Percentiles rank a stretch among this genome's conserved stretches.
These are phyloP conservation scores for Caenorhabditis japonica DNA, from an alignment of 2,888 invertebrate genomes.

Conservation along the genomic window DNA sequence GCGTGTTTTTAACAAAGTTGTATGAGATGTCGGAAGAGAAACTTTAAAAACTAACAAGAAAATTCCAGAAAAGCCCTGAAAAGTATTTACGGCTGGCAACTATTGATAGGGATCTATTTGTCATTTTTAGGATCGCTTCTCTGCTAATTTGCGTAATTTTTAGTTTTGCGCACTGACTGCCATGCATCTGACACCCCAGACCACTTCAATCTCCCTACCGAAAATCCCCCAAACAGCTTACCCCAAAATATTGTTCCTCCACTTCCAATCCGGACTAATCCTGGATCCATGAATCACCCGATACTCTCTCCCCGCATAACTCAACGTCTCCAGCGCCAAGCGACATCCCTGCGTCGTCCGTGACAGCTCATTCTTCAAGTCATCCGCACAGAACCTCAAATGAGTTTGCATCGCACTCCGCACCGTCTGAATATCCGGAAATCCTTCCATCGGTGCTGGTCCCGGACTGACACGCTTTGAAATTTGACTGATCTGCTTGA, in stretches of 20 bases:
- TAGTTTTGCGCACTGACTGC: too few relatives aligned
- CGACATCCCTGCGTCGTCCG: constrained; percentile 54
- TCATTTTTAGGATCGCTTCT: too few relatives aligned
- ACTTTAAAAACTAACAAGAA: too few relatives aligned
- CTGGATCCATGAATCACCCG: constrained; percentile 59
- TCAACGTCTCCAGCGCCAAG: constrained; percentile 46
- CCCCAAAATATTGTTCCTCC: constrained; percentile 59
- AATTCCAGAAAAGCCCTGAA: too few relatives aligned
- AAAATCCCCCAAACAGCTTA: too few relatives aligned
- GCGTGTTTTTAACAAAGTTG: too few relatives aligned
- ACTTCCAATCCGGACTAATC: constrained; percentile 62
- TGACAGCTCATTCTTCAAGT: constrained; percentile 60
- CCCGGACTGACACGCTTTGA: constrained; percentile 34
- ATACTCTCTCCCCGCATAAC: constrained; percentile 48
- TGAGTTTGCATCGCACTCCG: constrained; percentile 53
- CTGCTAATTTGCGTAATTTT: too few relatives aligned
- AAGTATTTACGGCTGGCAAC: too few relatives aligned
- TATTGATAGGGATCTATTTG: too few relatives aligned
- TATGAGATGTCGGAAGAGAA: too few relatives aligned
- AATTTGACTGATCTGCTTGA: constrained; percentile 49
- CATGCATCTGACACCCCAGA: too few relatives aligned
- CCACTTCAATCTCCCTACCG: too few relatives aligned
- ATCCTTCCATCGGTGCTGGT: constrained; percentile 35
- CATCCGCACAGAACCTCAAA: constrained; percentile 58
- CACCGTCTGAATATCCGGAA: constrained; percentile 53